A percentile compares a stretch with the other conserved stretches of the same genome.
phyloP scores from a whole-genome alignment of 2,797 vertebrate genomes.

The Melanotaenia nigrans region DNA sequence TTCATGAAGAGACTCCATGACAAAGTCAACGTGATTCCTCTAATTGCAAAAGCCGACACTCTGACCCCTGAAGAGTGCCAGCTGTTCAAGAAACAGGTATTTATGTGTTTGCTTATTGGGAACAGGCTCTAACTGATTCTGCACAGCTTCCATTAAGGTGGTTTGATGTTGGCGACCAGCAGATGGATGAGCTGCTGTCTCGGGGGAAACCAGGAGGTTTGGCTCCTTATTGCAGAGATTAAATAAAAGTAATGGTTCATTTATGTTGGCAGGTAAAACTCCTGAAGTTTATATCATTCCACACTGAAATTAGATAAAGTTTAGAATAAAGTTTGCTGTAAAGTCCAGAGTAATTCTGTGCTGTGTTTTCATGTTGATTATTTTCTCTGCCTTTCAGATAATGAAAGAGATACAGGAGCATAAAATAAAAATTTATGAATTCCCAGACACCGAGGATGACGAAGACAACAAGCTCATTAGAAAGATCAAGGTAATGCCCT shows the following conservation, averaged over 20 bases:
- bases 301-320: too few relatives aligned
- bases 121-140: too few relatives aligned
- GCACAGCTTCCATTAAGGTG: background rate
- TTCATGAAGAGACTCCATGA: slow-evolving; percentile 89
- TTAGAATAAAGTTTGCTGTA: too few relatives aligned
- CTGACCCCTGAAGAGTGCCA: slow-evolving; percentile 87
- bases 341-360: too few relatives aligned
- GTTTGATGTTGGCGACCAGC: too few relatives aligned
- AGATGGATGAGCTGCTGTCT: too few relatives aligned
- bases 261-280: too few relatives aligned
- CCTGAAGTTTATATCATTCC: too few relatives aligned
- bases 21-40: slow-evolving; percentile 88
- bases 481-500: slow-evolving; percentile 83
- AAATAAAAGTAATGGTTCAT: too few relatives aligned
- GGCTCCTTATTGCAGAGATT: too few relatives aligned
- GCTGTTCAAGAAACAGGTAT: slow-evolving; percentile 87
- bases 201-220: too few relatives aligned
- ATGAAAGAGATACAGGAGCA: slow-evolving; percentile 89
- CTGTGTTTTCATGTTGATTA: too few relatives aligned
- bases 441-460: slow-evolving; percentile 86
- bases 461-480: slow-evolving; percentile 87
- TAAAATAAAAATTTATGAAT: slow-evolving; percentile 88
- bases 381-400: slow-evolving; percentile 68
- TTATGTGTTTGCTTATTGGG: background rate
- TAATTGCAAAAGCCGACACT: slow-evolving; percentile 87